Conservation (phyloP, 2,113 vertebrate species). For the Ginglymostoma cirratum region DNA sequence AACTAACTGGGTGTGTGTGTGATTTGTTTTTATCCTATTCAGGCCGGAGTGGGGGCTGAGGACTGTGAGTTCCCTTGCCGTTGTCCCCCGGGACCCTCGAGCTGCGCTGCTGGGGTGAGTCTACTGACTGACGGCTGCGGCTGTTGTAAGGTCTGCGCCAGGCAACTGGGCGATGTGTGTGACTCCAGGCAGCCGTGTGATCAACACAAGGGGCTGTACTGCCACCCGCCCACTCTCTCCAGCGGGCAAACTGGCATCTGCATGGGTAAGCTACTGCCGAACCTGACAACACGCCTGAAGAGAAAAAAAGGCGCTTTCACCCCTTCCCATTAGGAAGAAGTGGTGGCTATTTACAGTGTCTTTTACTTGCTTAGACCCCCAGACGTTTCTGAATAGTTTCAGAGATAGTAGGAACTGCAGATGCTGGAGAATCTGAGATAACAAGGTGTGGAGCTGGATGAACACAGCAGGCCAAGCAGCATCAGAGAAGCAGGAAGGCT, state of each 20-base stretch:
- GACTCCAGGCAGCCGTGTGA: slow-evolving; percentile 60
- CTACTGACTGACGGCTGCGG: slow-evolving; percentile 63
- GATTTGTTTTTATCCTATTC: background rate
- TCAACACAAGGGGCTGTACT: slow-evolving; percentile 67
- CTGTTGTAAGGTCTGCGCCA: slow-evolving; percentile 68
- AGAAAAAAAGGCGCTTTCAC: background rate
- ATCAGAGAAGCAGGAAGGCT: too few species aligned
- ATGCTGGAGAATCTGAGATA: too few species aligned
- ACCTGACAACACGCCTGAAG: background rate
- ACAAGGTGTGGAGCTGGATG: too few species aligned
- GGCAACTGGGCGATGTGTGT: slow-evolving; percentile 62
- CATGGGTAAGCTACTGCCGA: slow-evolving; percentile 52
- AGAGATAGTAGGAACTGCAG: too few species aligned
- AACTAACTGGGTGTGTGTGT: too few species aligned
- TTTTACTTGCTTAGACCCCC: background rate
- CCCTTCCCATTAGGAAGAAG: background rate
- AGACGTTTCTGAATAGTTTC: too few species aligned
- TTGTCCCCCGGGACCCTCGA: slow-evolving; percentile 53
- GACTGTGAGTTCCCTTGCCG: slow-evolving; percentile 56
- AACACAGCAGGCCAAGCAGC: too few species aligned
- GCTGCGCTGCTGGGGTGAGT: slow-evolving; percentile 59
- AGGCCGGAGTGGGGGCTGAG: slow-evolving; percentile 42
- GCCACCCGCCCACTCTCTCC: slow-evolving; percentile 52
- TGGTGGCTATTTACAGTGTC: background rate
- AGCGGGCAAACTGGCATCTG: slow-evolving; percentile 59